These are phyloP conservation scores for Poeciliopsis turrubarensis DNA, from an alignment of 2,113 vertebrate species.

Conservation along the genomic window DNA sequence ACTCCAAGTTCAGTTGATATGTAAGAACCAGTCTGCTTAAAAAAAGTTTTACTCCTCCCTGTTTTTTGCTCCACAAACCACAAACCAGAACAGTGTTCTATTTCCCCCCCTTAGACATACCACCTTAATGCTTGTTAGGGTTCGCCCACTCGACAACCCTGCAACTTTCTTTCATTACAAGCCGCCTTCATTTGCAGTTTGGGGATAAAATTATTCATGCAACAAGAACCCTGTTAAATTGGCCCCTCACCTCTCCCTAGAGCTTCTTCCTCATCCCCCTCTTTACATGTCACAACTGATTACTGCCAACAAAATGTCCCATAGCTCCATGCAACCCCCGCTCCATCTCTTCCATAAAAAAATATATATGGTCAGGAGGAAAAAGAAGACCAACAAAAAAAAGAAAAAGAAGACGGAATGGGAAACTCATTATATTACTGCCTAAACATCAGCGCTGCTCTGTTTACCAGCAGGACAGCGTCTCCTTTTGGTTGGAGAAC, in stretches of 20 bases:
- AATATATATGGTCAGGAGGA: not conserved
- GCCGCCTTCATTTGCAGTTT: conserved; percentile 27
- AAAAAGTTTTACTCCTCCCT: no score
- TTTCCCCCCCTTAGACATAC: not conserved
- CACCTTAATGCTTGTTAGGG: conserved; percentile 5
- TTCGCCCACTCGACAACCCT: not conserved
- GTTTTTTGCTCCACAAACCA: not conserved
- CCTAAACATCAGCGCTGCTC: conserved; percentile 13
- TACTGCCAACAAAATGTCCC: conserved; percentile 3
- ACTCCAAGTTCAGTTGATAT: not conserved
- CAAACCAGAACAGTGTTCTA: no score
- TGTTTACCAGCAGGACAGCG: conserved; percentile 53
- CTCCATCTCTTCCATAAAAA: not conserved
- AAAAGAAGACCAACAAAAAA: no score
- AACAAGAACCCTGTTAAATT: conserved; percentile 13
- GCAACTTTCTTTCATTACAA: conserved; percentile 21
- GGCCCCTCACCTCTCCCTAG: not conserved
- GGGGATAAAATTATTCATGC: conserved; percentile 31
- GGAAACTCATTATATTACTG: conserved; percentile 11
- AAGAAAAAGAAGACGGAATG: not conserved
- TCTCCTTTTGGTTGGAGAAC: conserved; percentile 42
- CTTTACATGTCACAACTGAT: conserved; percentile 5
- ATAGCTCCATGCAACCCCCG: not conserved
- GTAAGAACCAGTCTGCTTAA: not conserved
- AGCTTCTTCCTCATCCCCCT: not conserved